phyloP scores from a whole-genome alignment of 2,113 vertebrate genomes.

The Lepus europaeus region DNA sequence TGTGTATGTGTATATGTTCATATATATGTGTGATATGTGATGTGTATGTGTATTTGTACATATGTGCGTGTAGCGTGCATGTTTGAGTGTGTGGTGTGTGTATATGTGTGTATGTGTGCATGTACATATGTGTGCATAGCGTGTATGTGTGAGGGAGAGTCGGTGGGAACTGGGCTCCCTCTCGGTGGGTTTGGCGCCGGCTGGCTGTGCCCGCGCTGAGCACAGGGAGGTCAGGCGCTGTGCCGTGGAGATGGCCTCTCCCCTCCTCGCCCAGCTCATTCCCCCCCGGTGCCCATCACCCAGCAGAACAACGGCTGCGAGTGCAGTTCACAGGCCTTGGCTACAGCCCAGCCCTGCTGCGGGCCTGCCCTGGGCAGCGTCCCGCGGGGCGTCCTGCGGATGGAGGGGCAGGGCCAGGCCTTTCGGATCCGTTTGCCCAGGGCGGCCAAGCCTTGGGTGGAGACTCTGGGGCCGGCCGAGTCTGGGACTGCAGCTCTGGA shows the following conservation, averaged over 20 bases:
- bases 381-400: not conserved
- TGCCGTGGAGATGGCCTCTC: not conserved
- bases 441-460: not conserved
- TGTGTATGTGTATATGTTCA: too few species aligned
- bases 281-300: not conserved
- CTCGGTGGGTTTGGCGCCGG: not conserved
- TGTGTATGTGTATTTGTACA: too few species aligned
- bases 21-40: too few species aligned
- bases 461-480: not conserved
- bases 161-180: not conserved
- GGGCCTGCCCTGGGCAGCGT: not conserved
- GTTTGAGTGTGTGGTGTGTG: too few species aligned
- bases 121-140: rapidly evolving
- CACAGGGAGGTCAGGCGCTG: not conserved
- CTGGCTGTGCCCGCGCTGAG: not conserved
- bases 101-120: too few species aligned
- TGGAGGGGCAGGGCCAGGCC: not conserved
- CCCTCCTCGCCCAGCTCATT: not conserved
- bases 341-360: not conserved
- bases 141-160: too few species aligned
- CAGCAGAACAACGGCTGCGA: not conserved
- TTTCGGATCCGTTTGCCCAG: not conserved
- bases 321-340: constrained; percentile 60
- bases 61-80: too few species aligned
- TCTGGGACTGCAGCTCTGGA: not conserved